Base-by-base conservation (phyloP, 2,113 vertebrate genomes). In the Ceyx cyanopectus region DNA sequence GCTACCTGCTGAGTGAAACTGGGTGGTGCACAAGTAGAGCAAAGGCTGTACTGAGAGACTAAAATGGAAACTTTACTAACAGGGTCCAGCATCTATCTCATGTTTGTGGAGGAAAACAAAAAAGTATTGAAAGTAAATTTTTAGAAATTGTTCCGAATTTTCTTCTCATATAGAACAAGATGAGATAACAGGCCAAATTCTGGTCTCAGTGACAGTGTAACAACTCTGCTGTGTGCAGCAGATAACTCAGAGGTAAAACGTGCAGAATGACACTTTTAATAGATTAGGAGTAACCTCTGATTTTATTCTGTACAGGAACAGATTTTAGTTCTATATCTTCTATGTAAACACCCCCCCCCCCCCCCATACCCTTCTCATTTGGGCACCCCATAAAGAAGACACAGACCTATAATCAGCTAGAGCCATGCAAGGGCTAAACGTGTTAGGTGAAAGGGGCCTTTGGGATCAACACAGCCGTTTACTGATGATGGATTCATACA, bases 301-400 rank as follows among this genome's bases (percentile, higher is more conserved):
- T 85, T 94, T 95, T 91, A 91, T 95, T 94, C 94, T 94, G 81
- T 93, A 85, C 85, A 91, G 72, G 56, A 96, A 94, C 60, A 93
- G 79, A 93, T 93, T 94, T 89, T 92, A 95, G 87, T 26, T 94
- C 88, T 89, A 41, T 89, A 94, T 94, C 76, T 87, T 95, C 87
- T 87, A 50, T 91, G 57, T 94, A 95, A 94, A 95, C 77, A 61
- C 62, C 74, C 56, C 24, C 27, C 62, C 24, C 27, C 62, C 81
- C 43, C 41, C 74, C 57, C 85, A 91, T 37, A 82, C 87, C 75
- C 60, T 92, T 87, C 80, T 62, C 19, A 43, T 87, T 89, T 90
- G 93, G 90, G 85, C 75, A 85, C 56, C 79, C 79, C n/a, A 3
- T 81, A 85, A 93, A 93, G 94, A 94, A 93, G 89, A 94, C 91